These are phyloP conservation scores for Zonotrichia leucophrys DNA, from an alignment of 2,113 vertebrate species.

Conservation along the genomic window DNA sequence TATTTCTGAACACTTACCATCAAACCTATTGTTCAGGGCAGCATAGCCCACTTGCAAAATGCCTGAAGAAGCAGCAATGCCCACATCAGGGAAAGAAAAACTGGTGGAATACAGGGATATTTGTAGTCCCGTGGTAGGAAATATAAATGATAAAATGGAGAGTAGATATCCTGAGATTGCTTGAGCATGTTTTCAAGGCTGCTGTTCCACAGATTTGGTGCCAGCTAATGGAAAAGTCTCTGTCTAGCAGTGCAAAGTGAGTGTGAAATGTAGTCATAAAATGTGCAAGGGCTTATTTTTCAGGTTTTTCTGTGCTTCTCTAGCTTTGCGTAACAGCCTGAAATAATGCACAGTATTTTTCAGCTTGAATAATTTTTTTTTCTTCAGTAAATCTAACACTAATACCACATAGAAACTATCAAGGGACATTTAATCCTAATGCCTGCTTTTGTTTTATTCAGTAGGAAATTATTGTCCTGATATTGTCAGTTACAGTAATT, in stretches of 20 bases:
- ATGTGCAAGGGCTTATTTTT: not conserved
- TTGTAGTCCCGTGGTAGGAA: not conserved
- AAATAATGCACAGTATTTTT: not conserved
- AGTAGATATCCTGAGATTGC: not conserved
- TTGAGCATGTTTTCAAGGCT: not conserved
- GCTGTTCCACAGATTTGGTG: not conserved
- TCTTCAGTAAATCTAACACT: not conserved
- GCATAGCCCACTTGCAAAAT: not conserved
- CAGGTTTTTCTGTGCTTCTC: not conserved
- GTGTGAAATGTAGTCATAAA: not conserved
- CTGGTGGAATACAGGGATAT: not conserved
- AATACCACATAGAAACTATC: not conserved
- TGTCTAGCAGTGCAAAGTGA: not conserved
- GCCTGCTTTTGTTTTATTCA: constrained; percentile 49
- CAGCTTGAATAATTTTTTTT: constrained; percentile 4
- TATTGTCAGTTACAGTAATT: constrained; percentile 38
- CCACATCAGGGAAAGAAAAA: not conserved
- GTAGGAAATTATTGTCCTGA: constrained; percentile 15
- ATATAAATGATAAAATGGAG: not conserved
- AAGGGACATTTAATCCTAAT: constrained; percentile 39
- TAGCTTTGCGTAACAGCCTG: not conserved
- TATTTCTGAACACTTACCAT: not conserved
- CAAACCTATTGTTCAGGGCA: not conserved
- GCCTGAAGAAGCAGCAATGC: not conserved
- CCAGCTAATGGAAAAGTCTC: not conserved